Conservation (phyloP, 1,140 invertebrate species). For the Parasteatoda tepidariorum region DNA sequence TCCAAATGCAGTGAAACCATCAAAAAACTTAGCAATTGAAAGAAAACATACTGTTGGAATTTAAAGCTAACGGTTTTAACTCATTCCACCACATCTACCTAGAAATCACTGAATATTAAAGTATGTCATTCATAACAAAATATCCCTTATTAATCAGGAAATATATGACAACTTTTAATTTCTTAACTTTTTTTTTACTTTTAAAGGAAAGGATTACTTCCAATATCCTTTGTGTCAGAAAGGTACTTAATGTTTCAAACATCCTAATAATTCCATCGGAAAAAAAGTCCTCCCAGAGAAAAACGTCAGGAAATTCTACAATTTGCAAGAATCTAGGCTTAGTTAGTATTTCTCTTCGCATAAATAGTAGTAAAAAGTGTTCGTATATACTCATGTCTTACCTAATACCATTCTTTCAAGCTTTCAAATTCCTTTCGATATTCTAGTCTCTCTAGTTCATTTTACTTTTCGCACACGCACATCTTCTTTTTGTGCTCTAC, state of each 20-base stretch:
- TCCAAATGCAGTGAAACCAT: too few species aligned
- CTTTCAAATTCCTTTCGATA: not conserved
- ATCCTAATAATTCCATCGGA: slow-evolving; percentile 6
- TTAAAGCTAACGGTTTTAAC: too few species aligned
- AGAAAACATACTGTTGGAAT: too few species aligned
- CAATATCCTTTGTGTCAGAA: slow-evolving; percentile 8
- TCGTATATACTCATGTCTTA: slow-evolving; percentile 6
- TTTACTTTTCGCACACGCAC: slow-evolving; percentile 1
- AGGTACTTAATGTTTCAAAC: slow-evolving; percentile 38
- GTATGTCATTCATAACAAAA: too few species aligned
- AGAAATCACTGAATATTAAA: too few species aligned
- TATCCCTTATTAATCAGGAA: too few species aligned
- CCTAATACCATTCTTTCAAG: slow-evolving; percentile 32
- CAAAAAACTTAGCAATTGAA: too few species aligned
- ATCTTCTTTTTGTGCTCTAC: not conserved
- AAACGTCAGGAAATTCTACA: not conserved
- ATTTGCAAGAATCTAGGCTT: not conserved
- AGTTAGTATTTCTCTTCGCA: not conserved
- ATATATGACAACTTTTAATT: too few species aligned
- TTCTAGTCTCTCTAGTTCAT: not conserved
- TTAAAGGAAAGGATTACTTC: too few species aligned
- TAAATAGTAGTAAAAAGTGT: not conserved
- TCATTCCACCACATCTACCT: too few species aligned
- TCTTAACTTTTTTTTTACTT: too few species aligned
- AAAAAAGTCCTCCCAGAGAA: not conserved